These are phyloP conservation scores for Botia almorhae DNA, from an alignment of 2,797 vertebrate genomes.

Conservation along the genomic window DNA sequence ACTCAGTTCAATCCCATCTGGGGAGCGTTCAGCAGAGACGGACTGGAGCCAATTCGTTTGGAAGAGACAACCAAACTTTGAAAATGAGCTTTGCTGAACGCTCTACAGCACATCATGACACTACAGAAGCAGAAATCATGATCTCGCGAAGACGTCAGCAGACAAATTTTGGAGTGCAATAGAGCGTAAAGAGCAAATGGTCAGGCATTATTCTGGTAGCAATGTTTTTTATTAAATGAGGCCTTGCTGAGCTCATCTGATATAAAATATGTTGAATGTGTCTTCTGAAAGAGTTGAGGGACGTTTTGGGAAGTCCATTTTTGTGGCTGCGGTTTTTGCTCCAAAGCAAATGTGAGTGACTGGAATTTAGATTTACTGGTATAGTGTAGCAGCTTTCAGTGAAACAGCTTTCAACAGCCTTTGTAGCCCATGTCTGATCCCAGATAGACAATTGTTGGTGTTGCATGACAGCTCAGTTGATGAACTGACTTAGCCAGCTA, in stretches of 20 bases:
- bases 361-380: constrained; percentile 34
- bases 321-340: constrained; percentile 28
- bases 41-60: constrained; percentile 40
- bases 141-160: constrained; percentile 33
- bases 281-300: constrained; percentile 7
- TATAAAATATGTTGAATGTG: constrained; percentile 18
- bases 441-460: neutral
- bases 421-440: constrained; percentile 21
- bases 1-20: constrained; percentile 22
- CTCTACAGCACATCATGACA: constrained; percentile 36
- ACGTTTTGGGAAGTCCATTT: constrained; percentile 20
- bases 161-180: neutral
- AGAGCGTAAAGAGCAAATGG: constrained; percentile 18
- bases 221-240: constrained; percentile 15
- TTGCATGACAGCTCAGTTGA: constrained; percentile 8
- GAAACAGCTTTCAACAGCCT: constrained; percentile 37
- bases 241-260: constrained; percentile 23
- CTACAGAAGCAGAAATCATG: constrained; percentile 40
- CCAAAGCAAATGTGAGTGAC: constrained; percentile 27
- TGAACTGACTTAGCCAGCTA: constrained; percentile 1
- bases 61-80: constrained; percentile 28
- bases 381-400: constrained; percentile 8
- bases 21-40: constrained; percentile 1
- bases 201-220: neutral
- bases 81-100: constrained; percentile 27